A percentile compares a stretch with the other conserved stretches of the same genome.
Evolutionary conservation across 2,888 invertebrate genomes (phyloP).

Genomic region (Drosophila phalerata): DNA sequence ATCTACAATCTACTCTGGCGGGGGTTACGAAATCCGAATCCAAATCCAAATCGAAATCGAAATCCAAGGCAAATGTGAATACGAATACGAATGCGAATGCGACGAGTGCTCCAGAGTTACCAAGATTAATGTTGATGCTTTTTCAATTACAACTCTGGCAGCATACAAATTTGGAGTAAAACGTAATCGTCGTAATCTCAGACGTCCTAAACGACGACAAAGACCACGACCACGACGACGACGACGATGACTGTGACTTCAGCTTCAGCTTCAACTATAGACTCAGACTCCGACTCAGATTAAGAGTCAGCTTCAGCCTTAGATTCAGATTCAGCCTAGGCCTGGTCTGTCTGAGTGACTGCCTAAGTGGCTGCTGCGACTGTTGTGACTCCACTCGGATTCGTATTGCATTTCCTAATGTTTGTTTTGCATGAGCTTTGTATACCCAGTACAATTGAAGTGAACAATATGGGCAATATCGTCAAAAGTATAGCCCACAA

Average conservation of each 20-base stretch:
- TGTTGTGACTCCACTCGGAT: constrained; percentile 55
- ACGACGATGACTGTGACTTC: constrained; percentile 44
- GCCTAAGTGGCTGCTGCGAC: constrained; percentile 76
- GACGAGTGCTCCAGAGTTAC: constrained; percentile 72
- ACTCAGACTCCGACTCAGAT: neutral
- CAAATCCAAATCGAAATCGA: constrained; percentile 65
- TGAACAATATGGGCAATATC: neutral
- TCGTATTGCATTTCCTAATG: constrained; percentile 84
- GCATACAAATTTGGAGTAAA: constrained; percentile 83
- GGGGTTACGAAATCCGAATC: constrained; percentile 65
- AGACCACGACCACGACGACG: constrained; percentile 61
- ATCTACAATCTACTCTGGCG: constrained; percentile 41
- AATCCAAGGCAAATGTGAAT: constrained; percentile 13
- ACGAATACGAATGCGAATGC: constrained; percentile 23
- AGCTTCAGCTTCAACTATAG: constrained; percentile 16
- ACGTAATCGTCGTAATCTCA: constrained; percentile 81
- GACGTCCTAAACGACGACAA: constrained; percentile 79
- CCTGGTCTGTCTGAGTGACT: constrained; percentile 73
- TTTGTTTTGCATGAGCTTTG: constrained; percentile 79
- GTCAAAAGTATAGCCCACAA: too few relatives aligned
- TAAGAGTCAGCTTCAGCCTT: neutral
- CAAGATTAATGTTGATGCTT: constrained; percentile 85
- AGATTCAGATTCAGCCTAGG: constrained; percentile 31
- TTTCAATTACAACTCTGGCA: constrained; percentile 84
- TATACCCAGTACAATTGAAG: constrained; percentile 21